Base-by-base conservation (phyloP, 1,140 invertebrate species). In the Antheraea pernyi region DNA sequence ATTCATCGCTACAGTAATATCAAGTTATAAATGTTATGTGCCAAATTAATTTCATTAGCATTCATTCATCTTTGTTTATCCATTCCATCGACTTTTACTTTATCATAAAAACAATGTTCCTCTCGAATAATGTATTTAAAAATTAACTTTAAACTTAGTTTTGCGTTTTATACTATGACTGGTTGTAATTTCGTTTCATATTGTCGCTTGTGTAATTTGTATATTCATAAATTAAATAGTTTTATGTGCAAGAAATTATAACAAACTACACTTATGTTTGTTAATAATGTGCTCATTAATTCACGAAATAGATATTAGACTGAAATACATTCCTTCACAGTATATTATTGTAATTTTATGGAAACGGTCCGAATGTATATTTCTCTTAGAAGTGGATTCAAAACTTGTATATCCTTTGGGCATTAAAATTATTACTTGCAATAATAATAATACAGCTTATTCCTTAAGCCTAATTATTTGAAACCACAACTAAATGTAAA, bases 91-190 rank as follows among this genome's bases (percentile, higher is more conserved):
- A 18, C 62, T 53, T 53, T 53, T 53, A 7, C 13, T 53, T 53
- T 11, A 11, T 9, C 39, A 42, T 4, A 9, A 62, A 73, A 79
- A 65, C 61, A 67, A 78, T 67, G 72, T 81, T 78, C 77, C 74
- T 81, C 77, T 81, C 79, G 75, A 81, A 81, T 80, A 75, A 72
- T 69, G 19, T 66, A 62, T 71, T 58, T 71, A 60, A 67, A 36
- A 53, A 53, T 53, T 53, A 60, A 77, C 46, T 70, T 59, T 64
- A 48, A 72, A 67, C 71, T 72, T 73, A 73, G 61, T 53, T 11
- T 16, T 16, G 13, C 16, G 13, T 53, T 53, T 53, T 16, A 16
- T 53, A 13, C 5, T 53, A 30, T 72, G 60, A 59, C 60, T 48
- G 59, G 65, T 71, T 75, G 59, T 66, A 53, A 53, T 16, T n/a